Conservation (phyloP, 1,140 invertebrate genomes). For the Caenorhabditis latens region DNA sequence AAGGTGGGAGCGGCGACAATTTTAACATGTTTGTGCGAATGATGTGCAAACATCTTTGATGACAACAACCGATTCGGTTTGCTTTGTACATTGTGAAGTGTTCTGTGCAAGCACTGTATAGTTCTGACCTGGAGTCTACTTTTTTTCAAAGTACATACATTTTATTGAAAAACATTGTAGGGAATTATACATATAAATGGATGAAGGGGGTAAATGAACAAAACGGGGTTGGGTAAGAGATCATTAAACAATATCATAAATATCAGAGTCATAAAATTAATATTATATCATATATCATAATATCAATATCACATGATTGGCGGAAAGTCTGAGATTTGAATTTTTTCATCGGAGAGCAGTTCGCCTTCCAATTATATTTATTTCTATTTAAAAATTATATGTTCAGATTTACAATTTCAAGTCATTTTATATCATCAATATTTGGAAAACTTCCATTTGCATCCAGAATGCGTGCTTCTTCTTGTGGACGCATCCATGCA, state of each 20-base stretch:
- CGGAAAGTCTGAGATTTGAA: background rate
- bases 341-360: background rate
- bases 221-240: background rate
- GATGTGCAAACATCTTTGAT: slow-evolving; percentile 31
- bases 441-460: slow-evolving; percentile 7
- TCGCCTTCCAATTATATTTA: background rate
- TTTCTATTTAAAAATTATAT: background rate
- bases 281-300: background rate
- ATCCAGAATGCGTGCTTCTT: slow-evolving; percentile 53
- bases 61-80: slow-evolving; percentile 20
- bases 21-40: slow-evolving; percentile 21
- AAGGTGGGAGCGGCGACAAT: background rate
- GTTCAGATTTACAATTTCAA: background rate
- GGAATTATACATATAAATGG: background rate
- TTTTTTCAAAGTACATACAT: too few species aligned
- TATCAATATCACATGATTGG: slow-evolving; percentile 17
- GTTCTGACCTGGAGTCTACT: too few species aligned
- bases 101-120: background rate
- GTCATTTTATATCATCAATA: background rate
- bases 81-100: background rate
- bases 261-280: slow-evolving; percentile 3
- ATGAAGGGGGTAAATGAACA: background rate
- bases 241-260: slow-evolving; percentile 21
- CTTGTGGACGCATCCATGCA: slow-evolving; percentile 53
- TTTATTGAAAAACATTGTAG: background rate